phyloP scores from a whole-genome alignment of 2,797 vertebrate genomes.

The Gymnoscopelus microlampas region DNA sequence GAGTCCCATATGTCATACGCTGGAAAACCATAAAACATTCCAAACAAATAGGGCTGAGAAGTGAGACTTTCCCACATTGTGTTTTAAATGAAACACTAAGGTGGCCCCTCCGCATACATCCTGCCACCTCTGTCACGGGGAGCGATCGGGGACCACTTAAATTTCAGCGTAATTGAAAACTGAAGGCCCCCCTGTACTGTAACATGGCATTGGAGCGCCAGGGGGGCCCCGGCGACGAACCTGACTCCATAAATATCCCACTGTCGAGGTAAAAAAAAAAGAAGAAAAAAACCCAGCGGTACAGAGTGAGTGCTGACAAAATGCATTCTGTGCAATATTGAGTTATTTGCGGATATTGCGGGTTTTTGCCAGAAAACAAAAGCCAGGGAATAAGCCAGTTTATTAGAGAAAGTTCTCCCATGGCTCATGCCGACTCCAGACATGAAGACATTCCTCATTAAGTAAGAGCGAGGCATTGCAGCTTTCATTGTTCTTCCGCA shows the following conservation, averaged over 20 bases:
- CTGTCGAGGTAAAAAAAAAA: slow-evolving; percentile 26
- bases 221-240: slow-evolving; percentile 63
- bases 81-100: slow-evolving; percentile 61
- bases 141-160: slow-evolving; percentile 53
- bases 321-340: slow-evolving; percentile 60
- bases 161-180: slow-evolving; percentile 67
- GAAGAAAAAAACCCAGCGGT: slow-evolving; percentile 19
- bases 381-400: slow-evolving; percentile 46
- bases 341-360: slow-evolving; percentile 67
- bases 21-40: slow-evolving; percentile 51
- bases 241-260: slow-evolving; percentile 46
- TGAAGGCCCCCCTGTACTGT: slow-evolving; percentile 48
- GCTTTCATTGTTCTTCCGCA: slow-evolving; percentile 62
- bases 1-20: slow-evolving; percentile 47
- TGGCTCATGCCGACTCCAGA: slow-evolving; percentile 24
- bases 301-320: slow-evolving; percentile 74
- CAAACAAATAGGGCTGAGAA: slow-evolving; percentile 60
- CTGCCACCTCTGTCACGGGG: slow-evolving; percentile 61
- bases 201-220: slow-evolving; percentile 60
- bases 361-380: slow-evolving; percentile 54
- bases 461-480: slow-evolving; percentile 17
- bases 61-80: slow-evolving; percentile 44
- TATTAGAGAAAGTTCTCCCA: slow-evolving; percentile 30
- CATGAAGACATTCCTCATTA: slow-evolving; percentile 65
- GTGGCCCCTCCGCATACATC: slow-evolving; percentile 51